phyloP scores from a whole-genome alignment of 2,888 invertebrate species.

The Nemapogon koenigi region DNA sequence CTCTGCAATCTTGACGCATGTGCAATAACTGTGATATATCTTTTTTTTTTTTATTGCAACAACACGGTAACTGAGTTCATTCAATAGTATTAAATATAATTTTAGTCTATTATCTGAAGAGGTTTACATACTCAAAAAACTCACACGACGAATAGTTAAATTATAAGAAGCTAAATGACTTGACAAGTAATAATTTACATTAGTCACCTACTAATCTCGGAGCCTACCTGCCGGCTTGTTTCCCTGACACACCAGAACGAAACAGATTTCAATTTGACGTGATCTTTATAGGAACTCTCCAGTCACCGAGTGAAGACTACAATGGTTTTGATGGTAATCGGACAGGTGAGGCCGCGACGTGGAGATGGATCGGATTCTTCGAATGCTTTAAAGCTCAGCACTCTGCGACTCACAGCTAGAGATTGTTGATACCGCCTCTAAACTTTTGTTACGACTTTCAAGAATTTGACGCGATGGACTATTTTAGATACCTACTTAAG shows the following conservation, averaged over 20 bases:
- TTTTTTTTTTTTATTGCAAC: too few species aligned
- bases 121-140: too few species aligned
- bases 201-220: constrained; percentile 48
- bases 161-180: constrained; percentile 7
- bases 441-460: too few species aligned
- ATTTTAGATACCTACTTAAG: too few species aligned
- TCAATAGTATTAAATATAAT: too few species aligned
- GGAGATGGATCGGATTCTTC: constrained; percentile 18
- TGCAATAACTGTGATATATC: too few species aligned
- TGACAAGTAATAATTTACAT: constrained; percentile 18
- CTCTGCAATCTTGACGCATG: too few species aligned
- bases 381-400: constrained; percentile 15
- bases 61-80: too few species aligned
- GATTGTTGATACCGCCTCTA: too few species aligned
- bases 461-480: too few species aligned
- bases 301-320: constrained; percentile 45
- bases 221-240: constrained; percentile 27
- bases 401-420: constrained; percentile 23
- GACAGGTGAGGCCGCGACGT: constrained; percentile 51
- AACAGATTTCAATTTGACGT: constrained; percentile 54
- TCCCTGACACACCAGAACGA: constrained; percentile 52
- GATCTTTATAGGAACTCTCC: constrained; percentile 24
- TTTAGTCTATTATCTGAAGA: too few species aligned
- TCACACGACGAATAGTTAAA: too few species aligned
- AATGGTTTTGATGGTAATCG: constrained; percentile 57